Evolutionary conservation across 2,113 vertebrate genomes (phyloP), one percentile per base, ranked within the genome.

Genomic region (Cololabis saira): DNA sequence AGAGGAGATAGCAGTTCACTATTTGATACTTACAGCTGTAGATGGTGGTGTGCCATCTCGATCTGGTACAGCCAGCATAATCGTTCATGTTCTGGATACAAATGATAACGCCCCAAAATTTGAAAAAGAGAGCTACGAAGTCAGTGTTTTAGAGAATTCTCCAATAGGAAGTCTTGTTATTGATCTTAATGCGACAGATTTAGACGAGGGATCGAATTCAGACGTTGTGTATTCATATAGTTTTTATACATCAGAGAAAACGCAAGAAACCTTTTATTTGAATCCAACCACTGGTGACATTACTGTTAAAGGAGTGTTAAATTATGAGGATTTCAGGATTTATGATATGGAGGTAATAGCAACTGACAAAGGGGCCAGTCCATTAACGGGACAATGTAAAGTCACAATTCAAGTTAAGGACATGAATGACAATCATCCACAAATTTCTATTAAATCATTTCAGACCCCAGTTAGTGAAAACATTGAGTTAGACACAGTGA

Each of bases 371-470:
- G 92, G 88, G 8, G 86, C 79, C 0, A 77, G 45, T 40, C 43
- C 37, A 30, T 61, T 92, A 12, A 88, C 87, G 3, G 70, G 66
- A 0, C 90, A 93, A 54, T 93, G 93, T 14, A 92, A 85, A 1
- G 59, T 93, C 15, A 85, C 86, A 5, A 81, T 94, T 52, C 12
- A 87, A 3, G 89, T 94, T 2, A 43, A 87, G 3, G 93, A 94
- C n/a, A 69, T 91, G 81, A 92, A 92, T 50, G 91, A 92, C n/a
- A 92, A 92, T 27, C 82, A 90, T 13, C 91, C 90, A 9, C 87
- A 94, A 57, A 68, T 95, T 44, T 88, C 87, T 0, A 83, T 95
- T 8, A 92, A 92, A 60, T 94, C 94, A 3, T 80, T 94, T 61
- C 84, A 85, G 13, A 90, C 81, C 14, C 86, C 91, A 0, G 66